phyloP scores from a whole-genome alignment of 1,140 invertebrate species.

The Ditylenchus dipsaci region DNA sequence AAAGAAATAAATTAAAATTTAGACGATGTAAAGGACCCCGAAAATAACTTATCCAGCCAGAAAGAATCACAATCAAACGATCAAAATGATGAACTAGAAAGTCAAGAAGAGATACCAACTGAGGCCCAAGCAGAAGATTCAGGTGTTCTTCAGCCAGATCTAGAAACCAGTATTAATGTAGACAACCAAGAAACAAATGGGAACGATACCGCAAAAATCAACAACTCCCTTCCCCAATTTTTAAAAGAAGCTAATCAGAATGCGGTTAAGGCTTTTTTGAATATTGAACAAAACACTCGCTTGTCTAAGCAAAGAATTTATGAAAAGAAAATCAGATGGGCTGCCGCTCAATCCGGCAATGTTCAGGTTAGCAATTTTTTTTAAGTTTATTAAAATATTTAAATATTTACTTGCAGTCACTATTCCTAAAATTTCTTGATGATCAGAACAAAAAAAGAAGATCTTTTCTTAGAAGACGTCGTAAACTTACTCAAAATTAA shows the following conservation, averaged over 20 bases:
- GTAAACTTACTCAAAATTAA: not conserved
- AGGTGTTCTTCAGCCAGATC: too few relatives aligned
- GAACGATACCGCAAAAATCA: too few relatives aligned
- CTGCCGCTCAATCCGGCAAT: not conserved
- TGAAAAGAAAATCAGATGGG: not conserved
- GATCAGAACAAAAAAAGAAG: not conserved
- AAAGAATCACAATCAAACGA: too few relatives aligned
- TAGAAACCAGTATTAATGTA: too few relatives aligned
- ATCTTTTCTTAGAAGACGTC: not conserved
- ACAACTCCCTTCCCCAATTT: not conserved
- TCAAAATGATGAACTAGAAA: too few relatives aligned
- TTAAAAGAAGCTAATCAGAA: not conserved
- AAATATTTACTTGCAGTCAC: not conserved
- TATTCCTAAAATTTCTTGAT: not conserved
- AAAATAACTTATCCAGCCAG: too few relatives aligned
- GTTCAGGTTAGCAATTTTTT: not conserved
- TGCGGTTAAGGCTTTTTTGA: not conserved
- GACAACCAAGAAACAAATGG: too few relatives aligned
- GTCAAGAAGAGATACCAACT: too few relatives aligned
- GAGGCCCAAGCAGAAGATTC: too few relatives aligned
- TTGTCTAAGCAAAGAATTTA: not conserved
- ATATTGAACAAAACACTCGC: not conserved
- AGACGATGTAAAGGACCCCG: too few relatives aligned
- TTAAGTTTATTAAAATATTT: not conserved
- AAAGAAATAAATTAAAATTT: too few relatives aligned